Evolutionary conservation across 1,140 invertebrate species (phyloP).

Genomic region (Drosophila nasuta): DNA sequence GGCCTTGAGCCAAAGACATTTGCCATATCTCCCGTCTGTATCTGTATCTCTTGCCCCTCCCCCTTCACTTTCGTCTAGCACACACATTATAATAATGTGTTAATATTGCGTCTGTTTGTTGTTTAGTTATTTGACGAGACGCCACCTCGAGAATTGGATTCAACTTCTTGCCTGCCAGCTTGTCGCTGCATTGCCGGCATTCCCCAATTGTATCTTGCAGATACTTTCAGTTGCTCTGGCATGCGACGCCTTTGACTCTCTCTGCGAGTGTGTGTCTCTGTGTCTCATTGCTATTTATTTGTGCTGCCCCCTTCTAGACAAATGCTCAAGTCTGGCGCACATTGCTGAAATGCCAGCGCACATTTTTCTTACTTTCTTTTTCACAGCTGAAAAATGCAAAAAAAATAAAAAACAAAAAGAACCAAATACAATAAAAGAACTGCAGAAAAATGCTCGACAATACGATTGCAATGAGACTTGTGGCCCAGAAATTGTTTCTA

Average conservation of each 20-base stretch:
- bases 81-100: constrained; percentile 50
- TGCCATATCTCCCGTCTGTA: constrained; percentile 14
- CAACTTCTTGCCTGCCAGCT: constrained; percentile 47
- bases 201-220: constrained; percentile 54
- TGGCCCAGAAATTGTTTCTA: constrained; percentile 36
- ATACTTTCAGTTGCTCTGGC: constrained; percentile 59
- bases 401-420: no score
- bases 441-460: constrained; percentile 26
- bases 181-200: constrained; percentile 70
- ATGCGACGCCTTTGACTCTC: constrained; percentile 46
- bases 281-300: constrained; percentile 41
- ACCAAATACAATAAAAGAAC: not conserved
- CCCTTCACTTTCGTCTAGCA: not conserved
- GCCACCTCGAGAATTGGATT: constrained; percentile 31
- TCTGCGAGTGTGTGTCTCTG: constrained; percentile 10
- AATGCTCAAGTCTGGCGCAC: constrained; percentile 54
- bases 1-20: constrained; percentile 69
- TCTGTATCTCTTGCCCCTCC: not conserved
- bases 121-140: constrained; percentile 7
- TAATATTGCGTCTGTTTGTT: constrained; percentile 60
- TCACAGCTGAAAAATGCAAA: constrained; percentile 32
- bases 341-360: constrained; percentile 72
- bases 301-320: not conserved
- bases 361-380: constrained; percentile 55
- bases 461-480: constrained; percentile 36